Evolutionary conservation across 2,888 invertebrate species (phyloP), one percentile per base, ranked within the genome.

Genomic region (Omphaloscelis lunosa): DNA sequence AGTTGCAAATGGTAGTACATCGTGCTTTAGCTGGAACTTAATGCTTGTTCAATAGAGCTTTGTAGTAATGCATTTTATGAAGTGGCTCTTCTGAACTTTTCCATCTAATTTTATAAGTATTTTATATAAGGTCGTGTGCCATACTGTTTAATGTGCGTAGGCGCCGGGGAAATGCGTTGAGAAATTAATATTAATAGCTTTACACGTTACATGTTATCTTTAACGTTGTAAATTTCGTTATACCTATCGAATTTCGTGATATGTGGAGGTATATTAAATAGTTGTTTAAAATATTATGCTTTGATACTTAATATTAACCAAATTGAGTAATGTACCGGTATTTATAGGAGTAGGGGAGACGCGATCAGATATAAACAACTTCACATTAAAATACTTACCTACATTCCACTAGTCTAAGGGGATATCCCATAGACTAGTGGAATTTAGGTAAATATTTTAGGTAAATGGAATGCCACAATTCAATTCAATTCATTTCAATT

Each of bases 151-250:
- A 65, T 27, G 17, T 79, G 88, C 78, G 89, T 88, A 86, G 89
- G 89, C 85, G 89, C 81, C 81, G 79, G 71, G 83, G 81, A 89
- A 83, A 89, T 84, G 78, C 73, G 76, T 82, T 87, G 72, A 82
- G 88, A 87, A 77, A 82, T 86, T 89, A 84, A 88, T 86, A 87
- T 88, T 88, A 87, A 87, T 85, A 75, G 85, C 78, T 74, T 70
- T 66, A 78, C 75, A 75, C 72, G 74, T 77, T 72, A 45, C 82
- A 78, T 84, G 88, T 84, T 84, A 84, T 86, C 85, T 79, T 73
- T 79, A 73, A 74, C 48, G 87, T 79, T 59, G 79, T 88, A 87
- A 81, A 88, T 79, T 78, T 88, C 68, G 69, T 39, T 79, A 68
- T 34, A 75, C 81, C 81, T 82, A 79, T 88, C 79, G 75, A 77